Conservation (phyloP, 1,140 invertebrate genomes). For the Sycophila sp. region DNA sequence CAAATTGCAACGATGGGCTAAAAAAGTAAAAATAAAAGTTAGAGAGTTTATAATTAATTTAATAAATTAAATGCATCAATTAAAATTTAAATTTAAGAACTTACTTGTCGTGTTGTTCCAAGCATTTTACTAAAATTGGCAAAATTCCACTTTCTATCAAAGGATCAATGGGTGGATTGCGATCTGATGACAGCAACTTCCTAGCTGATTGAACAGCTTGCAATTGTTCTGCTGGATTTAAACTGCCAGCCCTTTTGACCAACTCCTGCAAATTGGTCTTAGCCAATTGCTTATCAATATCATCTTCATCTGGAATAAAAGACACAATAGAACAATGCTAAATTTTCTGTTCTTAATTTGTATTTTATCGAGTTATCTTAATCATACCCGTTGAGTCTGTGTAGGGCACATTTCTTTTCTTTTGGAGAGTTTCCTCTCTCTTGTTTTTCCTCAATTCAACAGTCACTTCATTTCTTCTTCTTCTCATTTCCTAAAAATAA, state of each 20-base stretch:
- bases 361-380: not conserved
- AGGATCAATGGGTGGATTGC: conserved; percentile 98
- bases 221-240: conserved; percentile 79
- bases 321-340: not conserved
- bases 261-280: conserved; percentile 75
- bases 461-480: conserved; percentile 93
- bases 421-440: conserved; percentile 94
- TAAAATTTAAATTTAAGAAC: conserved; percentile 44
- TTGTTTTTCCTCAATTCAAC: conserved; percentile 97
- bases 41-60: conserved; percentile 14
- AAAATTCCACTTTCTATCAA: conserved; percentile 94
- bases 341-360: conserved; percentile 3
- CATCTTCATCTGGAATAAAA: conserved; percentile 73
- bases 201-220: conserved; percentile 87
- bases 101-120: conserved; percentile 83
- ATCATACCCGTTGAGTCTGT: conserved; percentile 78
- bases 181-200: conserved; percentile 95
- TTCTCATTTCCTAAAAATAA: conserved; percentile 87
- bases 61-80: conserved; percentile 8
- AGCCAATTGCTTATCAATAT: conserved; percentile 75
- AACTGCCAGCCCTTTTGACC: conserved; percentile 77
- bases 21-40: no score
- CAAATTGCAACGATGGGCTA: conserved; percentile 95
- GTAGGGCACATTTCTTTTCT: conserved; percentile 92
- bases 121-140: conserved; percentile 91